These are phyloP conservation scores for Plecotus auritus DNA, from an alignment of 2,113 vertebrate species.

Conservation along the genomic window DNA sequence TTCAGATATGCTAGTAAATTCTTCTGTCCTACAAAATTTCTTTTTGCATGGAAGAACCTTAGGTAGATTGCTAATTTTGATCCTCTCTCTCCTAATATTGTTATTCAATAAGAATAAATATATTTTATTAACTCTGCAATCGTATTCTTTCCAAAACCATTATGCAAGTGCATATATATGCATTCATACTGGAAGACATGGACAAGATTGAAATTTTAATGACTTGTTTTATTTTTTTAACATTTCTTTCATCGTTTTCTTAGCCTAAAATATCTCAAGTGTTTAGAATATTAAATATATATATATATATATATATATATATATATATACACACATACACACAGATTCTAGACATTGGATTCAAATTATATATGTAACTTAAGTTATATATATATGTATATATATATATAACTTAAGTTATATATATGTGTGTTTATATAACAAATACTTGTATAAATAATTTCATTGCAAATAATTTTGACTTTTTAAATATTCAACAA, in stretches of 20 bases:
- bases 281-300: background rate
- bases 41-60: background rate
- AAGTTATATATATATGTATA: background rate
- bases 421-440: background rate
- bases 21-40: background rate
- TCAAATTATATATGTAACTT: background rate
- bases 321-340: background rate
- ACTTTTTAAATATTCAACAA: background rate
- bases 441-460: background rate
- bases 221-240: background rate
- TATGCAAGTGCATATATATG: background rate
- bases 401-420: too few species aligned
- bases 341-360: background rate
- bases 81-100: background rate
- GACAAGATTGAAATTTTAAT: background rate
- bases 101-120: background rate
- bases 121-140: background rate
- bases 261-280: background rate
- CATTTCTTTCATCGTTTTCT: background rate
- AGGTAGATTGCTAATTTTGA: background rate
- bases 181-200: background rate
- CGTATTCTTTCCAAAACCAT: background rate
- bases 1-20: background rate
- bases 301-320: too few species aligned
- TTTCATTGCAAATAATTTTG: background rate